These are phyloP conservation scores for Nycteola revayana DNA, from an alignment of 2,888 invertebrate genomes.

Conservation along the genomic window DNA sequence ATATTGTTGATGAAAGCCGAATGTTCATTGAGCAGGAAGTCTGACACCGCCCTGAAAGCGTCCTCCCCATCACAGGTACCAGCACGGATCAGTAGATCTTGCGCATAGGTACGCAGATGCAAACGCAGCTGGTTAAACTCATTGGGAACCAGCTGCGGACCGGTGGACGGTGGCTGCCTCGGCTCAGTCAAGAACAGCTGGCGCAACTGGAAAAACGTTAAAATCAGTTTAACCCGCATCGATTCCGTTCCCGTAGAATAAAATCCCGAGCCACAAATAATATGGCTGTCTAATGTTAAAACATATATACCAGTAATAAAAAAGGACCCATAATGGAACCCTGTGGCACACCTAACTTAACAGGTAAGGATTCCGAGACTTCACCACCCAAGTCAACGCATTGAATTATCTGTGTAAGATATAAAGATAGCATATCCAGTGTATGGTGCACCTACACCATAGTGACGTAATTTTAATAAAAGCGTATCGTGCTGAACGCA, in stretches of 20 bases:
- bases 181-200: conserved; percentile 42
- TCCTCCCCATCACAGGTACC: conserved; percentile 22
- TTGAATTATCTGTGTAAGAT: no score
- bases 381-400: no score
- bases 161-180: conserved; percentile 26
- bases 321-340: no score
- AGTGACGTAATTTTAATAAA: no score
- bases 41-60: conserved; percentile 36
- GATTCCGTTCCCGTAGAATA: no score
- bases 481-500: no score
- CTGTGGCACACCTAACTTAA: no score
- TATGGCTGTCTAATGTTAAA: no score
- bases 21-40: conserved; percentile 39
- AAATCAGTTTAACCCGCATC: not conserved
- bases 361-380: no score
- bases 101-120: conserved; percentile 45
- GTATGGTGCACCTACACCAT: no score
- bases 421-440: no score
- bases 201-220: conserved; percentile 45
- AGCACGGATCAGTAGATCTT: conserved; percentile 35
- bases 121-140: conserved; percentile 47
- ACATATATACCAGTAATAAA: no score
- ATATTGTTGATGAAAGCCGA: conserved; percentile 41
- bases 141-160: conserved; percentile 39
- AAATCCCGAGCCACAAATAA: not conserved